phyloP scores from a whole-genome alignment of 2,888 invertebrate species.

The Steinernema carpocapsae region DNA sequence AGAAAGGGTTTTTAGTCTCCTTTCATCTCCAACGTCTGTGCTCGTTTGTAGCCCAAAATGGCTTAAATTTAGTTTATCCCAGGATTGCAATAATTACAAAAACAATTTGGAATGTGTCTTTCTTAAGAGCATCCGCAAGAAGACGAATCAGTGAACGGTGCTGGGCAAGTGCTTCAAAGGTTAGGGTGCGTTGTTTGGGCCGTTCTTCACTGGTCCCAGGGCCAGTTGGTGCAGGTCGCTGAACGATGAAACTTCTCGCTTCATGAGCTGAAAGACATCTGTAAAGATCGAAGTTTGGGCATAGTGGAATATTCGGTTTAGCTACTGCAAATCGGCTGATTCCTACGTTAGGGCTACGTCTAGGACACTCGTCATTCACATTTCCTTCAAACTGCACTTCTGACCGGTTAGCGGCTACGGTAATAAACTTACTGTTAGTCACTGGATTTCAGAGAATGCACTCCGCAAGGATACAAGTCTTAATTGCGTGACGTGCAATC shows the following conservation, averaged over 20 bases:
- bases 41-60: too few species aligned
- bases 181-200: neutral
- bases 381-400: too few species aligned
- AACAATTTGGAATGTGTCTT: neutral
- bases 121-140: conserved; percentile 2
- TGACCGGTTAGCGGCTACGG: too few species aligned
- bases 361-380: too few species aligned
- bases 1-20: too few species aligned
- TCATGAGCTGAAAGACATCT: conserved; percentile 10
- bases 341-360: too few species aligned
- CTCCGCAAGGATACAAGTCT: neutral
- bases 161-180: conserved; percentile 17
- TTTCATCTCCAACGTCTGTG: too few species aligned
- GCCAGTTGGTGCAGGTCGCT: conserved; percentile 22
- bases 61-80: conserved; percentile 22
- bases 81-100: conserved; percentile 12
- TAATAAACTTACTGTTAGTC: neutral
- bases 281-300: neutral
- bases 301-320: too few species aligned
- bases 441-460: neutral
- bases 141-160: conserved; percentile 17
- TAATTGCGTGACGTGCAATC: neutral
- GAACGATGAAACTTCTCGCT: conserved; percentile 10
- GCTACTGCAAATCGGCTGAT: too few species aligned
- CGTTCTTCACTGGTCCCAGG: conserved; percentile 12